These are phyloP conservation scores for Scyliorhinus canicula DNA, from an alignment of 2,797 vertebrate species.

Conservation along the genomic window DNA sequence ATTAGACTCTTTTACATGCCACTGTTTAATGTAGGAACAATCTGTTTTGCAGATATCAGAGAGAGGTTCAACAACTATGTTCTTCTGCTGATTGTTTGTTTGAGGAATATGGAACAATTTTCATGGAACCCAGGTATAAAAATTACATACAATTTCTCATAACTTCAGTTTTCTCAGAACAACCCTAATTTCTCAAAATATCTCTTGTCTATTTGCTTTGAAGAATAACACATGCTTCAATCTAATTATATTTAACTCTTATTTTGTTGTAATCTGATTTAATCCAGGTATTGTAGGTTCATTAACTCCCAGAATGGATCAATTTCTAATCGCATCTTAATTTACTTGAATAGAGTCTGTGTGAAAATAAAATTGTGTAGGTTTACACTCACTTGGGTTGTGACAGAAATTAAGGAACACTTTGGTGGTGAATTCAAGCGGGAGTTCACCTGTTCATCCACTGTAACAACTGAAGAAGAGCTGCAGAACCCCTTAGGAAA, in stretches of 20 bases:
- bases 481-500: not conserved
- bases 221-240: not conserved
- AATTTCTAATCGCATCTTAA: not conserved
- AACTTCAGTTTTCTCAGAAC: not conserved
- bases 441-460: not conserved
- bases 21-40: not conserved
- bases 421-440: not conserved
- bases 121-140: conserved; percentile 88
- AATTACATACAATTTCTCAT: not conserved
- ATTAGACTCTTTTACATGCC: not conserved
- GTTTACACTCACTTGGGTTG: not conserved
- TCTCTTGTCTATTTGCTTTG: not conserved
- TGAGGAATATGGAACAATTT: conserved; percentile 98
- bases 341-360: not conserved
- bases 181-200: not conserved
- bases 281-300: not conserved
- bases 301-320: not conserved
- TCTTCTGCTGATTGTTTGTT: conserved; percentile 86
- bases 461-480: not conserved
- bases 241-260: not conserved
- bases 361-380: not conserved
- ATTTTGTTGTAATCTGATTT: not conserved
- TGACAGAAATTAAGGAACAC: not conserved
- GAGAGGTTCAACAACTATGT: conserved; percentile 91
- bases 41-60: conserved; percentile 78